These are phyloP conservation scores for Poeciliopsis turrubarensis DNA, from an alignment of 2,113 vertebrate genomes.

Conservation along the genomic window DNA sequence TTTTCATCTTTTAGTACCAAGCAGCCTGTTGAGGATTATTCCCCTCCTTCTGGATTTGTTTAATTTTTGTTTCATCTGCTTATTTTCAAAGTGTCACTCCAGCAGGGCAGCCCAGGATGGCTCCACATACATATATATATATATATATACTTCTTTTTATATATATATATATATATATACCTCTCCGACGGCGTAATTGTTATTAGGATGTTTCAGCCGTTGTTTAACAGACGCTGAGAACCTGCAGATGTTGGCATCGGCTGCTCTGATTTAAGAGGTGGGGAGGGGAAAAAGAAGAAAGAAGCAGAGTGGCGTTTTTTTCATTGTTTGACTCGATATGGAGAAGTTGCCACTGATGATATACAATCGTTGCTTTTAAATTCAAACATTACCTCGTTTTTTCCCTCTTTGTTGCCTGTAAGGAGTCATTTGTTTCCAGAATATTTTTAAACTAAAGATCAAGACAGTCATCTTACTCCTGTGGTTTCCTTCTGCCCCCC, in stretches of 20 bases:
- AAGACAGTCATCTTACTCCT: conserved; percentile 62
- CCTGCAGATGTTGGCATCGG: conserved; percentile 94
- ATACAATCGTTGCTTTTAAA: conserved; percentile 81
- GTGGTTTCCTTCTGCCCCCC: conserved; percentile 40
- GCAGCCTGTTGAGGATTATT: conserved; percentile 88
- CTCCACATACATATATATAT: conserved; percentile 71
- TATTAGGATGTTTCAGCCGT: conserved; percentile 83
- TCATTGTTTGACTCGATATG: conserved; percentile 99
- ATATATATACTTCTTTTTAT: no score
- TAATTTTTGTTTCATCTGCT: conserved; percentile 97
- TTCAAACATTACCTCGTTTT: conserved; percentile 79
- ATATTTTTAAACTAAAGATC: conserved; percentile 71
- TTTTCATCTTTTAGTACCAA: conserved; percentile 98
- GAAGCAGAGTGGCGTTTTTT: conserved; percentile 83
- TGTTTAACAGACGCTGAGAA: conserved; percentile 92
- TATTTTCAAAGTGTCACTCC: conserved; percentile 96
- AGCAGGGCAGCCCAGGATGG: conserved; percentile 78
- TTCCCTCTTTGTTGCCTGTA: conserved; percentile 57
- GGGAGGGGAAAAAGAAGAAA: conserved; percentile 48
- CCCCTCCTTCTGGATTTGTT: conserved; percentile 91
- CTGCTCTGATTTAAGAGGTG: conserved; percentile 76
- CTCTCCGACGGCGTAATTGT: conserved; percentile 81
- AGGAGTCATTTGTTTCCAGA: conserved; percentile 64
- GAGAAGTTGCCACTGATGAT: conserved; percentile 87
- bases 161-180: conserved; percentile 57